Evolutionary conservation across 2,888 invertebrate genomes (phyloP).

Genomic region (Hypomecis atomaria): DNA sequence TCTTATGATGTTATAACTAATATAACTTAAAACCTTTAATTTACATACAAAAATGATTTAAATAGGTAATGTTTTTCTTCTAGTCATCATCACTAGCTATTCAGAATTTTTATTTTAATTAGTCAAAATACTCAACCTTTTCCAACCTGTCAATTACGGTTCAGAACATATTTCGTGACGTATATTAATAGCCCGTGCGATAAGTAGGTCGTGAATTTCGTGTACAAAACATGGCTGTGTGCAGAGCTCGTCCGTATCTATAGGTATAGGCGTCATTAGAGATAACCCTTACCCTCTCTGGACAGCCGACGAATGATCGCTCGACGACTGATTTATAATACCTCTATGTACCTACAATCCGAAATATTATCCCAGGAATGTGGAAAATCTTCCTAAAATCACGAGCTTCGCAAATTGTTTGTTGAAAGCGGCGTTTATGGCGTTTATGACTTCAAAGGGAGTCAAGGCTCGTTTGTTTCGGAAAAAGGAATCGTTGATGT

Average conservation of each 20-base stretch:
- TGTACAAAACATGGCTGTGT: constrained; percentile 42
- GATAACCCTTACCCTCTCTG: constrained; percentile 46
- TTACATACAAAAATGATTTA: neutral
- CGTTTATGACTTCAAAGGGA: constrained; percentile 27
- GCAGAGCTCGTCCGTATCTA: constrained; percentile 41
- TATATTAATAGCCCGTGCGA: constrained; percentile 28
- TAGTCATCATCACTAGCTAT: neutral
- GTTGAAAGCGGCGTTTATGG: constrained; percentile 18
- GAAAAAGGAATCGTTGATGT: constrained; percentile 23
- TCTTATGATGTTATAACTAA: too few relatives aligned
- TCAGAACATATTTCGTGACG: constrained; percentile 25
- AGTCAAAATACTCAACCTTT: constrained; percentile 11
- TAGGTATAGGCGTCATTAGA: constrained; percentile 30
- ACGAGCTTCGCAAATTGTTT: constrained; percentile 27
- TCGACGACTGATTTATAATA: constrained; percentile 32
- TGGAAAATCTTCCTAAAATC: constrained; percentile 9
- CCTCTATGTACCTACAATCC: constrained; percentile 16
- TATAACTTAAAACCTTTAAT: neutral
- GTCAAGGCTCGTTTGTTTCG: constrained; percentile 17
- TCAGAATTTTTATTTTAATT: constrained; percentile 8
- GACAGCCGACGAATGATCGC: constrained; percentile 29
- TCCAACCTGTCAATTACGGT: constrained; percentile 28
- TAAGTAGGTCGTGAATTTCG: constrained; percentile 45
- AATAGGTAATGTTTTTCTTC: neutral
- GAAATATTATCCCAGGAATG: constrained; percentile 32